Evolutionary conservation across 2,113 vertebrate genomes (phyloP), one percentile per base, ranked within the genome.

Genomic region (Tenrec ecaudatus): DNA sequence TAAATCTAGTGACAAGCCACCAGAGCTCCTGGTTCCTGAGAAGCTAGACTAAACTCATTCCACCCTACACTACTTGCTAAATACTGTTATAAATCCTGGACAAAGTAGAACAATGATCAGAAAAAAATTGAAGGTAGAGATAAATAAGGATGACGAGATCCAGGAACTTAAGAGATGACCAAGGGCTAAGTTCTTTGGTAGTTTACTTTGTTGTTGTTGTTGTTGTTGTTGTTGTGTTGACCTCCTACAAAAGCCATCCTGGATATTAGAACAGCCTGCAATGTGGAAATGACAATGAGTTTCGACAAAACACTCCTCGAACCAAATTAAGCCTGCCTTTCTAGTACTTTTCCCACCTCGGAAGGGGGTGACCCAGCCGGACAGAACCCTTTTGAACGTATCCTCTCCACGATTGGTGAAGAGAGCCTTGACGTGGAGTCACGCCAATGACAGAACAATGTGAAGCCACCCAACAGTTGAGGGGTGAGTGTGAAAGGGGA

Each of bases 111-210:
- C 11, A 47, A 31, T 12, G 0, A 0, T 66, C 15, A 17, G 79
- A 60, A 68, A 60, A 60, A 14, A 6, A 2, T 58, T 62, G 47
- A 68, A 4, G 14, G 2, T 43, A 9, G 53, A 16, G 5, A 82
- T 1, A 62, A 25, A 4, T 16, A 25, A 27, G 2, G 8, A 33
- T 33, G 29, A 17, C 1, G 36, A 31, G 1, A 1, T 1, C 20
- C 80, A 6, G 25, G 68, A 23, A 64, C 4, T 22, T 60, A 43
- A 15, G 6, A 9, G 10, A 6, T 57, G 29, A 8, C 16, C n/a
- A 1, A 31, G 6, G 19, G 22, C 3, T 2, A 60, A 58, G 2
- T 25, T 29, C 19, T 27, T 7, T 53, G 3, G 66, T 53, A 27
- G 25, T 58, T 40, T 68, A 31, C 6, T 20, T 40, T 68, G 10